These are phyloP conservation scores for Aplysia californica DNA, from an alignment of 1,140 invertebrate genomes.

Conservation along the genomic window DNA sequence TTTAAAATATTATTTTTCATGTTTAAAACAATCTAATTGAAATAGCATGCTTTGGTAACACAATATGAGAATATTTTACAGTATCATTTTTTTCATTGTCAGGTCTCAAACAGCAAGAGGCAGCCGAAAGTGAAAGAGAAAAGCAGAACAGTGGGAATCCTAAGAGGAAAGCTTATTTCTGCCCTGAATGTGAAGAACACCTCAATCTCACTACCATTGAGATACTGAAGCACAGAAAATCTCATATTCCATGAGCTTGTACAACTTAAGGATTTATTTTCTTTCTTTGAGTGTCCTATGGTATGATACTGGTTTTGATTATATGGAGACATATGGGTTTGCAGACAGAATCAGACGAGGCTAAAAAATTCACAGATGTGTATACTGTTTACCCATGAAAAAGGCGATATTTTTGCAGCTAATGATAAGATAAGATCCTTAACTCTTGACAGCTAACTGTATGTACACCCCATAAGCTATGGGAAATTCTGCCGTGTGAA, in stretches of 20 bases:
- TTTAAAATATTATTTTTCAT: neutral
- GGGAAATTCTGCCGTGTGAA: too few relatives aligned
- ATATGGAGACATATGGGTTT: too few relatives aligned
- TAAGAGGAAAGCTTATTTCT: constrained; percentile 78
- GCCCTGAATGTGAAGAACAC: constrained; percentile 77
- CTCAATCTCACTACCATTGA: constrained; percentile 76
- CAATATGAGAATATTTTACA: too few relatives aligned
- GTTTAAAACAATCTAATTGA: neutral
- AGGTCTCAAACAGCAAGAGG: constrained; percentile 51
- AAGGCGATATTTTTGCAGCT: neutral
- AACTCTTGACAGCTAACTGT: too few relatives aligned
- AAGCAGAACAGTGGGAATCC: constrained; percentile 70
- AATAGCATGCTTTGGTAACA: too few relatives aligned
- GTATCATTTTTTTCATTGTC: constrained; percentile 32
- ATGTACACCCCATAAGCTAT: too few relatives aligned
- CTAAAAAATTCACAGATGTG: neutral
- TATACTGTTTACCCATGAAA: neutral
- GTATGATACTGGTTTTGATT: too few relatives aligned
- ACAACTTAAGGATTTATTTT: neutral
- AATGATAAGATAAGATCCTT: neutral
- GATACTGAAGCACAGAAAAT: constrained; percentile 69
- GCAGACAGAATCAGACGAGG: neutral
- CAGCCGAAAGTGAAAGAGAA: constrained; percentile 56
- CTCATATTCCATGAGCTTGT: constrained; percentile 39
- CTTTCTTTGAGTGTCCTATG: too few relatives aligned